Evolutionary conservation across 2,797 vertebrate species (phyloP), one percentile per base, ranked within the genome.

Genomic region (Nyctibius grandis): DNA sequence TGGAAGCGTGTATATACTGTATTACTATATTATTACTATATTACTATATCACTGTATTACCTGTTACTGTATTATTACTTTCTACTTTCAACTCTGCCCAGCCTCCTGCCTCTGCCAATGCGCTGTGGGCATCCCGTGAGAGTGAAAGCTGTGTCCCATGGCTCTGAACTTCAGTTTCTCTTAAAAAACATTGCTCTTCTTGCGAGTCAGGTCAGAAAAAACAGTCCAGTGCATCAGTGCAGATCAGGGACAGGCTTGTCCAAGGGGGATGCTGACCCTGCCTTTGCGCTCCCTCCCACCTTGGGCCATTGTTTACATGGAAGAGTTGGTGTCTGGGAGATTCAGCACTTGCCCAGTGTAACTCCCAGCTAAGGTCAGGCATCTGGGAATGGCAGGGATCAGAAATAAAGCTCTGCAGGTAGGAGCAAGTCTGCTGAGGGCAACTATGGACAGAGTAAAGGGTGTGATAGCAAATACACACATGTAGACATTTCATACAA

Each of bases 321-420:
- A 64, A 20, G 25, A 81, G 28, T 4, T 10, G 2, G 14, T 40
- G 10, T 65, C 40, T 57, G 50, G 42, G 54, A 81, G 15, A 5
- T 31, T 56, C 2, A 3, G 26, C 14, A 25, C 25, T 54, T 50
- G n/a, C n/a, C 15, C 14, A 11, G 11, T 0, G 0, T 11, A 53
- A 61, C 12, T 59, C 9, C 28, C 28, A 73, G 18, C 18, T 44
- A 38, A 69, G 14, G 19, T 44, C 45, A 76, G 22, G 11, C 73
- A 26, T 10, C 28, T 1, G 1, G 23, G 17, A 60, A 44, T 1
- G 15, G 13, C 13, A 33, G 44, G 36, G 56, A 63, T 67, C 14
- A 54, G 36, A 80, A 89, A 63, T 2, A 70, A 74, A 85, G 28
- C 9, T 81, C 73, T 47, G 17, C 28, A 83, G 31, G 14, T 5